These are phyloP conservation scores for Heterodera filipjevi DNA, from an alignment of 2,888 invertebrate species.

Conservation along the genomic window DNA sequence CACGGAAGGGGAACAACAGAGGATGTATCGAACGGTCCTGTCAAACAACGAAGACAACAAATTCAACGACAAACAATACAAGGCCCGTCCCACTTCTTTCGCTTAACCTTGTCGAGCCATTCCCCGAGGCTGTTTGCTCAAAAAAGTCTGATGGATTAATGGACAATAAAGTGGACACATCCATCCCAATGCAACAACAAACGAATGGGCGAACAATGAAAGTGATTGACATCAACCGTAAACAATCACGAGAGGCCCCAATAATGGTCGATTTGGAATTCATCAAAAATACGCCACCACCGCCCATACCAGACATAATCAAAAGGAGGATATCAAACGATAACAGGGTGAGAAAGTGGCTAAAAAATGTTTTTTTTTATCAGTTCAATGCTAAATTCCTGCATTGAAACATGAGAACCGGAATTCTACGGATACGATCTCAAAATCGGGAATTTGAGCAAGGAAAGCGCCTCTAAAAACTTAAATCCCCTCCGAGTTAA, in stretches of 20 bases:
- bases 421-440: too few species aligned
- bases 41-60: background rate
- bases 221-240: background rate
- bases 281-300: slow-evolving; percentile 15
- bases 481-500: too few species aligned
- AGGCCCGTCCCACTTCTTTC: slow-evolving; percentile 1
- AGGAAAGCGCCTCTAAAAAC: too few species aligned
- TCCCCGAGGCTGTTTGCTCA: background rate
- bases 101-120: background rate
- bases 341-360: background rate
- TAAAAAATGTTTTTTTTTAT: too few species aligned
- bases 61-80: background rate
- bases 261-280: background rate
- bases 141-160: background rate
- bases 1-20: background rate
- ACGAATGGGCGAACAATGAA: background rate
- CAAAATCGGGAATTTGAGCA: too few species aligned
- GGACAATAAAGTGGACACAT: background rate
- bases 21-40: background rate
- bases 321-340: background rate
- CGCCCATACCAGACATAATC: slow-evolving; percentile 10
- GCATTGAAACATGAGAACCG: background rate
- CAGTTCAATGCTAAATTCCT: background rate
- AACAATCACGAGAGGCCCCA: background rate
- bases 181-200: background rate